Evolutionary conservation across 2,797 vertebrate species (phyloP).

Genomic region (Parauchenoglanis ngamensis): DNA sequence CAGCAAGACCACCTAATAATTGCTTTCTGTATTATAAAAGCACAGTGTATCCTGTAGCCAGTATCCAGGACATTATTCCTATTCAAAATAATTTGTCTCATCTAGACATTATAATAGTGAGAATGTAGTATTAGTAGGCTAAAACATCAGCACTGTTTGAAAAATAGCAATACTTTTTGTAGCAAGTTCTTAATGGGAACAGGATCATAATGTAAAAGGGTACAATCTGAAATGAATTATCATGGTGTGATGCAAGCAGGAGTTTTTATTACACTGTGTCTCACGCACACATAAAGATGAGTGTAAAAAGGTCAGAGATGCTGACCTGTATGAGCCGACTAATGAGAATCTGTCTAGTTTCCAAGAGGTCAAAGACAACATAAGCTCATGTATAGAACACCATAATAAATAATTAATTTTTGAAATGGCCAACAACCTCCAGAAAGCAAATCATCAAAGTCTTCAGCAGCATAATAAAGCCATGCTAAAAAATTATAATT

Average conservation of each 20-base stretch:
- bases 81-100: background rate
- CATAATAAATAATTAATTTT: background rate
- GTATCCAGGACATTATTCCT: no score
- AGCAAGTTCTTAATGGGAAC: background rate
- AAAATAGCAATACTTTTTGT: background rate
- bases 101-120: background rate
- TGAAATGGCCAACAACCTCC: background rate
- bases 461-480: background rate
- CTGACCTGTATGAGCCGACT: conserved; percentile 31
- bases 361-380: conserved; percentile 42
- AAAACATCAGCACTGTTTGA: background rate
- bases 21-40: background rate
- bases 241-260: conserved; percentile 6
- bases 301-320: conserved; percentile 37
- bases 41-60: background rate
- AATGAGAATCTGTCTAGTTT: conserved; percentile 45
- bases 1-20: background rate
- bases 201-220: background rate
- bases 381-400: conserved; percentile 28
- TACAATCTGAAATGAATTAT: conserved; percentile 3
- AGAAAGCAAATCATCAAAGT: background rate
- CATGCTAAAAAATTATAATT: background rate
- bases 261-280: conserved; percentile 28
- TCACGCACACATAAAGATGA: conserved; percentile 42
- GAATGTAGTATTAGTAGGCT: background rate